Evolutionary conservation across 2,888 invertebrate genomes (phyloP).

Genomic region (Mystacides longicornis): DNA sequence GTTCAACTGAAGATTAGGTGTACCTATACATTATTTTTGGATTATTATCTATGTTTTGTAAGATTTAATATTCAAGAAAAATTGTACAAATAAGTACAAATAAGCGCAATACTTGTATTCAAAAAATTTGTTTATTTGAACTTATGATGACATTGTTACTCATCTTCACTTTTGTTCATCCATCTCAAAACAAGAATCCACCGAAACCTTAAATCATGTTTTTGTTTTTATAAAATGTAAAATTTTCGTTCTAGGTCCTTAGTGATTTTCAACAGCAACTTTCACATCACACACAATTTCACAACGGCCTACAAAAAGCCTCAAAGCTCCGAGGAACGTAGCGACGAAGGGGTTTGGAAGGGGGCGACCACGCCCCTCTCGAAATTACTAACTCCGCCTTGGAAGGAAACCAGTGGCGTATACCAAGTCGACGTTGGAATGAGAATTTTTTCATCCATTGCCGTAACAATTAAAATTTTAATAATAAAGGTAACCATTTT

Average conservation of each 20-base stretch:
- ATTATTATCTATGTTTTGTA: no score
- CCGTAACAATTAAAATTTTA: not conserved
- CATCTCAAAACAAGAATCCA: no score
- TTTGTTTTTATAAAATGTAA: no score
- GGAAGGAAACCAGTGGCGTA: conserved; percentile 13
- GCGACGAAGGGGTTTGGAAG: not conserved
- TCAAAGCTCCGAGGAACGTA: conserved; percentile 8
- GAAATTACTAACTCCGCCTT: conserved; percentile 10
- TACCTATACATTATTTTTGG: no score
- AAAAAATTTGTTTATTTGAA: no score
- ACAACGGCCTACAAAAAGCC: conserved; percentile 23
- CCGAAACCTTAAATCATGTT: no score
- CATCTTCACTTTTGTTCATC: no score
- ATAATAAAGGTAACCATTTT: not conserved
- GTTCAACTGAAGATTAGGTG: no score
- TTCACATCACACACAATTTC: conserved; percentile 24
- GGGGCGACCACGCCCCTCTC: conserved; percentile 21
- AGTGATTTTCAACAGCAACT: not conserved
- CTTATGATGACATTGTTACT: no score
- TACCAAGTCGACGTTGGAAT: not conserved
- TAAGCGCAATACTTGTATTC: no score
- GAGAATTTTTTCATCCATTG: not conserved
- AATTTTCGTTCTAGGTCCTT: not conserved
- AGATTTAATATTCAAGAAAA: no score
- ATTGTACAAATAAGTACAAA: no score